Conservation (phyloP, 2,113 vertebrate genomes). For the Donacobius atricapilla region DNA sequence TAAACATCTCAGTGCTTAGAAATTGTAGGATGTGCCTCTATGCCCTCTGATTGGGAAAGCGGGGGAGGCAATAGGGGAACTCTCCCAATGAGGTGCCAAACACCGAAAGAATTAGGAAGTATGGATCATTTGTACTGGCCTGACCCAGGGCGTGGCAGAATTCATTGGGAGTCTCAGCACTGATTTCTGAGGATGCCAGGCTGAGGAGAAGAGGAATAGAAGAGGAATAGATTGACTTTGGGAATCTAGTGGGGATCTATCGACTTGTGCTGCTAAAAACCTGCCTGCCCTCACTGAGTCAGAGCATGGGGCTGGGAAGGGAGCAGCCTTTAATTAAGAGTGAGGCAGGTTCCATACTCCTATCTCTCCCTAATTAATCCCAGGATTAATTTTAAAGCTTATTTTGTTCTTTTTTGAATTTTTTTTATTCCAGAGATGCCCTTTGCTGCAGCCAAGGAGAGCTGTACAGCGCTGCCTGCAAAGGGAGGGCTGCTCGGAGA, state of each 20-base stretch:
- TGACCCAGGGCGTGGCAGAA: not conserved
- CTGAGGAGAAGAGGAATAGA: not conserved
- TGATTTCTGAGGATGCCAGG: not conserved
- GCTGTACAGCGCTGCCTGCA: not conserved
- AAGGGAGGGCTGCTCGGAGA: not conserved
- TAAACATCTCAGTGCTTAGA: not conserved
- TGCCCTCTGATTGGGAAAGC: not conserved
- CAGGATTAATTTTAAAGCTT: constrained; percentile 15
- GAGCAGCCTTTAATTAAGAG: not conserved
- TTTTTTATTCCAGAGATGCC: not conserved
- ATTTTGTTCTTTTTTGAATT: not conserved
- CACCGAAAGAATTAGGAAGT: not conserved
- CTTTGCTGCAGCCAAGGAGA: not conserved
- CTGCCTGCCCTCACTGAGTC: not conserved
- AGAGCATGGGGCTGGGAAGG: not conserved
- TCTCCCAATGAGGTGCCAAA: not conserved
- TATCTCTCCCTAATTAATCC: constrained; percentile 11
- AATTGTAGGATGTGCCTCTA: not conserved
- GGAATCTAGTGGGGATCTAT: not conserved
- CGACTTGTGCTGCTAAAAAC: not conserved
- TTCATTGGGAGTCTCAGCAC: not conserved
- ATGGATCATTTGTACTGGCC: not conserved
- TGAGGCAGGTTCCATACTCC: not conserved
- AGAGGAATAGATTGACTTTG: not conserved
- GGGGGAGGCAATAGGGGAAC: not conserved